Conservation (phyloP, 2,113 vertebrate genomes). For the Zingel zingel region DNA sequence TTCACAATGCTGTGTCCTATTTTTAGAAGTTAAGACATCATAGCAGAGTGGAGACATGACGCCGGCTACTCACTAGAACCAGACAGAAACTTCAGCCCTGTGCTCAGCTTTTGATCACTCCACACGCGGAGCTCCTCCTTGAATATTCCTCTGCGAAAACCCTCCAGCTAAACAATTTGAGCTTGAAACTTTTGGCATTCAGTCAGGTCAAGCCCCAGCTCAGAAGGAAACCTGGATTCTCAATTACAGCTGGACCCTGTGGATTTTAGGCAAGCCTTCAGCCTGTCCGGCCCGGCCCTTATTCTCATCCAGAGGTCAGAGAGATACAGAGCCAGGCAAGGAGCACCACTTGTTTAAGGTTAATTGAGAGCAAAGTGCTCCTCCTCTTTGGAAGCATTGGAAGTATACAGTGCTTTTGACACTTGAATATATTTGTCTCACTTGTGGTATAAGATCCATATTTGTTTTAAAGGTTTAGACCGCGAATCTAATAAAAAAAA, state of each 20-base stretch:
- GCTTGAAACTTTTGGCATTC: slow-evolving; percentile 27
- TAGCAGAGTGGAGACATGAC: slow-evolving; percentile 69
- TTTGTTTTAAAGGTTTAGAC: neutral
- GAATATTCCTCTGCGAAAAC: slow-evolving; percentile 32
- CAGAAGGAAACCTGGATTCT: slow-evolving; percentile 55
- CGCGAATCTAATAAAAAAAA: neutral
- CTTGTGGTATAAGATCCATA: neutral
- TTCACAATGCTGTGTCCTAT: slow-evolving; percentile 75
- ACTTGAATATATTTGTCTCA: neutral
- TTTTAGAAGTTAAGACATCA: slow-evolving; percentile 81
- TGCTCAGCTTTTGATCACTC: slow-evolving; percentile 35
- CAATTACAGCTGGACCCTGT: slow-evolving; percentile 52
- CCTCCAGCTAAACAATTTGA: slow-evolving; percentile 39
- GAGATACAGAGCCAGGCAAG: slow-evolving; percentile 24
- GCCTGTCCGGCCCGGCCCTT: slow-evolving; percentile 2
- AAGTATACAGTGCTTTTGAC: neutral
- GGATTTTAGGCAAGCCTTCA: slow-evolving; percentile 34
- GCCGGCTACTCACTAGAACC: slow-evolving; percentile 54
- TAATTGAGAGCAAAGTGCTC: slow-evolving; percentile 49
- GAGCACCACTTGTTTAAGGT: slow-evolving; percentile 49
- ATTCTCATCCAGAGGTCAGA: slow-evolving; percentile 53
- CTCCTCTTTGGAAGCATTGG: slow-evolving; percentile 3
- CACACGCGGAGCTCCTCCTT: slow-evolving; percentile 19
- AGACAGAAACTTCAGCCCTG: slow-evolving; percentile 54
- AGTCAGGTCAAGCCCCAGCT: slow-evolving; percentile 40